Percentiles rank a stretch among this genome's conserved stretches.
Conservation (phyloP, 1,140 invertebrate genomes). For the Anagrus nilaparvatae region DNA sequence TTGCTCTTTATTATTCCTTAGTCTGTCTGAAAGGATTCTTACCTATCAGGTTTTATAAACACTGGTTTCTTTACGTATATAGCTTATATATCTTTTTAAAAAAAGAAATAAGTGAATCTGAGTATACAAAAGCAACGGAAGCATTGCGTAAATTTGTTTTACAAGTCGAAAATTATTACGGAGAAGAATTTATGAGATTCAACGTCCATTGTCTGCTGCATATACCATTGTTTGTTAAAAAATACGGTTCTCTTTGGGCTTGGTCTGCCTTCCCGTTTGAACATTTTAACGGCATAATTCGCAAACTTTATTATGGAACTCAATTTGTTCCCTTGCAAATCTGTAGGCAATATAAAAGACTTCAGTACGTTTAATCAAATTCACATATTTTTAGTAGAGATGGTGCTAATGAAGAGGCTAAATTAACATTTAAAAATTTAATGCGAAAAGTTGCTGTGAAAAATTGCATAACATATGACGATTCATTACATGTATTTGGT, state of each 20-base stretch:
- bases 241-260: neutral
- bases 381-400: neutral
- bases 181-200: conserved; percentile 8
- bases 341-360: neutral
- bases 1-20: neutral
- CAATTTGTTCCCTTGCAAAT: neutral
- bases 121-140: neutral
- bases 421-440: no score
- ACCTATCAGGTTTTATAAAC: neutral
- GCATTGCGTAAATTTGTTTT: conserved; percentile 5
- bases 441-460: no score
- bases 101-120: neutral
- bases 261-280: neutral
- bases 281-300: neutral
- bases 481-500: no score
- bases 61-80: conserved; percentile 6
- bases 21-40: neutral
- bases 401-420: neutral
- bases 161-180: conserved; percentile 9
- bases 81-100: neutral
- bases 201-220: conserved; percentile 14
- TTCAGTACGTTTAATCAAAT: neutral
- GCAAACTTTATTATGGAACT: neutral
- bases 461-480: no score
- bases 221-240: conserved; percentile 4